Evolutionary conservation across 2,888 invertebrate genomes (phyloP).

Genomic region (Tachina fera): DNA sequence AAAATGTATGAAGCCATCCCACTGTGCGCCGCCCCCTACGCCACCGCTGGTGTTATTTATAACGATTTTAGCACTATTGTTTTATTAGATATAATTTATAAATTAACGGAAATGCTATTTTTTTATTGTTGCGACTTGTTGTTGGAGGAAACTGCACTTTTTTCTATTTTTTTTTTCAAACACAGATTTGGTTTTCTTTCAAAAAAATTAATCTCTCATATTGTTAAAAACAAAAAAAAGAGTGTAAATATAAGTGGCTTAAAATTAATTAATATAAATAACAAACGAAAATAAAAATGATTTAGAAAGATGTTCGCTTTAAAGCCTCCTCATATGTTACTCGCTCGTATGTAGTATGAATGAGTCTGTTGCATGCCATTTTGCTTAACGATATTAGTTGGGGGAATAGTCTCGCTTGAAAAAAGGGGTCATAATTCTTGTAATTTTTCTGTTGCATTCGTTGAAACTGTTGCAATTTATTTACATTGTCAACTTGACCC

Average conservation of each 20-base stretch:
- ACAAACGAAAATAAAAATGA: slow-evolving; percentile 43
- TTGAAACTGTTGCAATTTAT: slow-evolving; percentile 43
- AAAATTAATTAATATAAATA: slow-evolving; percentile 53
- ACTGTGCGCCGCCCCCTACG: background rate
- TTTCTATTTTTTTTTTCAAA: slow-evolving; percentile 54
- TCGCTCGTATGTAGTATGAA: no score
- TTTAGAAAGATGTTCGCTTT: slow-evolving; percentile 27
- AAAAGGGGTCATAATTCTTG: slow-evolving; percentile 46
- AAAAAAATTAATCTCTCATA: slow-evolving; percentile 15
- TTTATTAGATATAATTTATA: slow-evolving; percentile 72
- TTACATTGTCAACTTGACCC: slow-evolving; percentile 61
- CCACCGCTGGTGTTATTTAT: slow-evolving; percentile 48
- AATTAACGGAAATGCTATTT: slow-evolving; percentile 71
- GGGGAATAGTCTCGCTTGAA: slow-evolving; percentile 38
- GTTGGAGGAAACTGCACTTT: slow-evolving; percentile 66
- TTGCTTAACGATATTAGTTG: slow-evolving; percentile 2
- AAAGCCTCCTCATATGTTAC: background rate
- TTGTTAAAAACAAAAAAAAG: slow-evolving; percentile 18
- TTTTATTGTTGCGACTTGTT: slow-evolving; percentile 47
- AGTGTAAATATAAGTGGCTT: slow-evolving; percentile 46
- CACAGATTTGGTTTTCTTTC: slow-evolving; percentile 46
- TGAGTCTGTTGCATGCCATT: slow-evolving; percentile 2
- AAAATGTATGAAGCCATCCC: no score
- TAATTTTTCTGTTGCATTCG: slow-evolving; percentile 3
- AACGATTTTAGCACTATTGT: slow-evolving; percentile 65